A percentile compares a stretch with the other conserved stretches of the same genome.
Evolutionary conservation across 2,113 vertebrate genomes (phyloP).

Genomic region (Gymnogyps californianus): DNA sequence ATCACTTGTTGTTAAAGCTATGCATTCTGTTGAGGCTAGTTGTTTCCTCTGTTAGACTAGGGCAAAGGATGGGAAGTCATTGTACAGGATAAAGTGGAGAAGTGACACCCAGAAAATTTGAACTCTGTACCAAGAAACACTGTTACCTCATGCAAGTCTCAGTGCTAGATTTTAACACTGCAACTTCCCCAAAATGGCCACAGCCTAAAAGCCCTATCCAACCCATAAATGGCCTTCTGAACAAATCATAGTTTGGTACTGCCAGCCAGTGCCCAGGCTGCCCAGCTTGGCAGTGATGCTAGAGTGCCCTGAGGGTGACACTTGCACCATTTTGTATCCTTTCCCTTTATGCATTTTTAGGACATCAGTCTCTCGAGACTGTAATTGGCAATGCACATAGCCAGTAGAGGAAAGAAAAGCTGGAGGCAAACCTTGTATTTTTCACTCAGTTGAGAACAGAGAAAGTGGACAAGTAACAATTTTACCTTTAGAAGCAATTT

Average conservation of each 20-base stretch:
- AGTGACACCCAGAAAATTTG: background rate
- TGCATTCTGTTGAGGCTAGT: background rate
- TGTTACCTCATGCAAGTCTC: background rate
- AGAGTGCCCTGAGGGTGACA: background rate
- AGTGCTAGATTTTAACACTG: background rate
- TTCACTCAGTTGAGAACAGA: background rate
- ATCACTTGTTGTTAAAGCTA: background rate
- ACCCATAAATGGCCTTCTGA: background rate
- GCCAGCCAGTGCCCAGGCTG: background rate
- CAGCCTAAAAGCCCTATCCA: background rate
- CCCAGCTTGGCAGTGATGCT: background rate
- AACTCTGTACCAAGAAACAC: background rate
- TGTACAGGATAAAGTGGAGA: background rate
- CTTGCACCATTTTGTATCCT: background rate
- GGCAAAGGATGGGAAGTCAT: background rate
- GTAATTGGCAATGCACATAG: background rate
- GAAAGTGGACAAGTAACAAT: background rate
- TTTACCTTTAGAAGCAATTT: background rate
- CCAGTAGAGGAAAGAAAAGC: background rate
- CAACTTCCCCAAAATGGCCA: background rate
- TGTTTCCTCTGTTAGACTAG: background rate
- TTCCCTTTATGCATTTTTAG: background rate
- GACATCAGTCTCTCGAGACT: background rate
- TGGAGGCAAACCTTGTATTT: background rate
- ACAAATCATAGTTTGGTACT: background rate